phyloP scores from a whole-genome alignment of 30 jellyfish, hydroid and myxozoan genomes.

The Rhopilema esculentum region DNA sequence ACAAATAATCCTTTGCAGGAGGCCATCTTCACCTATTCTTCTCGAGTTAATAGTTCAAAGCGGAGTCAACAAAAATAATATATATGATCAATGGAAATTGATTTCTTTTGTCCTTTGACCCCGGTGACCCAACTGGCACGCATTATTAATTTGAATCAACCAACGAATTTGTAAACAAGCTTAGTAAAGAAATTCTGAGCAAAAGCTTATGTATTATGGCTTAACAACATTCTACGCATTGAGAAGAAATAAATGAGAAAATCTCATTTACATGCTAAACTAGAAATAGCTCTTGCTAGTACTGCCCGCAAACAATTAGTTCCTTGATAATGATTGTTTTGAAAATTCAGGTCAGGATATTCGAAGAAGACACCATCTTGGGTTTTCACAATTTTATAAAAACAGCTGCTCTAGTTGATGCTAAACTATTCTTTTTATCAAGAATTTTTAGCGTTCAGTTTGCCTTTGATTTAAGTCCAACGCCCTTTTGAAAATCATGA shows the following conservation, averaged over 20 bases:
- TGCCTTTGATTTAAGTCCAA: no score
- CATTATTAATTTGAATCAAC: neutral
- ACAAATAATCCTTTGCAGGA: neutral
- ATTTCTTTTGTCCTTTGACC: conserved; percentile 53
- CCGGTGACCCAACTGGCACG: conserved; percentile 46
- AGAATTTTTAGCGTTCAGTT: no score
- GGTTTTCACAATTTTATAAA: no score
- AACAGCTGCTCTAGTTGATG: no score
- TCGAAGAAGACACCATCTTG: no score
- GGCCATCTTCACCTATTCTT: neutral
- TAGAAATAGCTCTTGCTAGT: no score
- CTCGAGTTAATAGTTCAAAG: neutral
- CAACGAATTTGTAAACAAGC: neutral
- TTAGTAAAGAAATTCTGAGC: neutral
- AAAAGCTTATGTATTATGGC: neutral
- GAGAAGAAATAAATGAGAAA: neutral
- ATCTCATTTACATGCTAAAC: neutral
- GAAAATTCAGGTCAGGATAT: no score
- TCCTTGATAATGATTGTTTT: no score
- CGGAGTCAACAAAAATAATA: neutral
- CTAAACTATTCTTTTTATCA: no score
- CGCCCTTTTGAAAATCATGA: no score
- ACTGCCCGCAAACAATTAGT: no score
- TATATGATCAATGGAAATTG: neutral
- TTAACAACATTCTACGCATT: neutral